Percentiles rank a stretch among this genome's conserved stretches.
Evolutionary conservation across 2,797 vertebrate genomes (phyloP).

Genomic region (Chiloscyllium punctatum): DNA sequence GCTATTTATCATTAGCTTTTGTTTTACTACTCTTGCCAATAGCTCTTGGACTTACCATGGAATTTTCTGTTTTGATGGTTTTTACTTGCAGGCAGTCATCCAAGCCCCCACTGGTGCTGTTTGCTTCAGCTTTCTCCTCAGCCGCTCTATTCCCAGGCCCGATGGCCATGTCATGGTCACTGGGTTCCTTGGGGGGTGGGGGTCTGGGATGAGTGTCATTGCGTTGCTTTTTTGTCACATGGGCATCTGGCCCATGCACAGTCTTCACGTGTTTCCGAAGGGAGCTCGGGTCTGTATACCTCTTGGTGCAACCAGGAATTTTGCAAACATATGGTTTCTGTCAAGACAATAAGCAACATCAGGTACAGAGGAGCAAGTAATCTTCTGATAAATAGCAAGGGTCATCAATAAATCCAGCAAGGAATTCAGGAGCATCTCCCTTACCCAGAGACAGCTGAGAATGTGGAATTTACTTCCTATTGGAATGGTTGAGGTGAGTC

Average conservation of each 20-base stretch:
- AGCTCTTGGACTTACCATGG: constrained; percentile 69
- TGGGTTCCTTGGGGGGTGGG: constrained; percentile 71
- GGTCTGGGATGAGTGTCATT: constrained; percentile 69
- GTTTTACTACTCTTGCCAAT: not conserved
- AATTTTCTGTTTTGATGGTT: constrained; percentile 89
- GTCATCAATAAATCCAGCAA: not conserved
- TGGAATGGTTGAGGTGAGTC: not conserved
- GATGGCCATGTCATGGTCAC: constrained; percentile 71
- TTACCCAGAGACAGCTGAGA: not conserved
- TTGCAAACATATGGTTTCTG: constrained; percentile 99
- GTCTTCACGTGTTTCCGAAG: constrained; percentile 98
- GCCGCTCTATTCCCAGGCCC: constrained; percentile 60
- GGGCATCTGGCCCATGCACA: constrained; percentile 92
- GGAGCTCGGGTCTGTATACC: constrained; percentile 96
- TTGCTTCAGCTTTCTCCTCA: constrained; percentile 68
- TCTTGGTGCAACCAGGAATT: constrained; percentile 91
- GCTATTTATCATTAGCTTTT: too few relatives aligned
- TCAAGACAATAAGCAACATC: constrained; percentile 21
- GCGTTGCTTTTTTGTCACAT: constrained; percentile 94
- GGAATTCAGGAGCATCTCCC: not conserved
- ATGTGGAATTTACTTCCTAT: not conserved
- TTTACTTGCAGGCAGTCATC: constrained; percentile 81
- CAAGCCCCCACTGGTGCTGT: constrained; percentile 65
- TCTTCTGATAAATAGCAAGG: not conserved
- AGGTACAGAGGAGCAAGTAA: not conserved